Evolutionary conservation across 1,140 invertebrate genomes (phyloP), one percentile per base, ranked within the genome.

Genomic region (Trachelipus rathkii): DNA sequence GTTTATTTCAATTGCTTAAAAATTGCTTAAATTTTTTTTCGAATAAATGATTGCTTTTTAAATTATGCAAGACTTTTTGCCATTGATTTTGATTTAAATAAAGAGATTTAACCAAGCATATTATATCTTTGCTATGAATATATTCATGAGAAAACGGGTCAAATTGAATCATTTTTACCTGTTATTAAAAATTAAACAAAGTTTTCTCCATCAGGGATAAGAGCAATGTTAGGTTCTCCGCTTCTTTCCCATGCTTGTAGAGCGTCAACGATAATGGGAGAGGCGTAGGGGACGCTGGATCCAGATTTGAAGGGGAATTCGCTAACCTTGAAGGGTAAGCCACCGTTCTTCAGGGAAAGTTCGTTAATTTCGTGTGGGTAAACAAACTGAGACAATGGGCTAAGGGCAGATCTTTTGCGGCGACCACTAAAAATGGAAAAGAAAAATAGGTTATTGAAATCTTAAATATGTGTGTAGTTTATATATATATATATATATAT

Each of bases 351-450:
- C 19, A 60, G 50, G 50, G 50, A 60, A 8, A 60, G 11, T 60
- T 60, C 50, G 50, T 19, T 60, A 13, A 60, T 60, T 60, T 60
- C 50, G 50, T 19, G 50, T 13, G 50, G 50, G 19, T 15, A 60
- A 60, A 60, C 11, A 19, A 60, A 60, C 19, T 60, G 50, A 19
- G 11, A 4, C 11, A 60, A 15, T 15, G 50, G 5, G 77, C 67
- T 24, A 9, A 33, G 13, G 4, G 44, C 43, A 19, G 77, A 44
- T 43, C 77, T 53, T 67, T 78, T 78, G 46, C 77, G 77, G 72
- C 77, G 77, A 15, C 77, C 77, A 24, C 77, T 78, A 68, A 2
- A 70, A 44, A 53, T 3, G n/a, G 13, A n/a, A 68, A 53, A 33
- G n/a, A 15, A 15, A 43, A 33, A 66, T 33, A 46, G 10, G 21